Evolutionary conservation across 2,113 vertebrate species (phyloP), one percentile per base, ranked within the genome.

Genomic region (Phyllopteryx taeniolatus): DNA sequence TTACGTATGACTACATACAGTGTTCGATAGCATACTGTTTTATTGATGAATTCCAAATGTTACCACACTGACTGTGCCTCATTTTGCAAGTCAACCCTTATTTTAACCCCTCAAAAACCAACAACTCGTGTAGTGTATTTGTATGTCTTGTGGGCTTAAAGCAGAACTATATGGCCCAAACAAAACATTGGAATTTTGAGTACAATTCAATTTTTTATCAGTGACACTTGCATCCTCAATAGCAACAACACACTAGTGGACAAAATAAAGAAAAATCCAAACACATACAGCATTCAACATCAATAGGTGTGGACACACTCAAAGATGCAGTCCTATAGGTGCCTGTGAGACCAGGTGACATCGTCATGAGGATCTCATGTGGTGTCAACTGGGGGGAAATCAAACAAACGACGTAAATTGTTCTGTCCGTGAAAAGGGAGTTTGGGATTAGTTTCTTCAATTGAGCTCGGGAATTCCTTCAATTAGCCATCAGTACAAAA

Each of bases 41-140:
- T 88, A 85, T 88, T 89, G 76, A 88, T 81, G 62, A 74, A 81
- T 86, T 80, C 71, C 76, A 77, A 82, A 72, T 71, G 78, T 71
- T 53, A 83, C 72, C 85, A 89, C 81, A 80, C 63, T 19, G 77
- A 75, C 67, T 72, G 61, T 71, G 61, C 35, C 49, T 71, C 71
- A 64, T 70, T 70, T 67, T 83, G 83, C 79, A 84, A 67, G 76
- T 73, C 74, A 74, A 69, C 68, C 56, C 49, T 67, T 70, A 61
- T 56, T 65, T 63, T 43, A 74, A 47, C 63, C n/a, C 62, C 68
- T 72, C 54, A 65, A 78, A 82, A 67, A 64, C 60, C 73, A 71
- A 11, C 70, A 71, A n/a, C 20, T 59, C 68, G 64, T 78, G 39
- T 69, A 62, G n/a, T 78, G 68, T 51, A 27, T 74, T 73, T 77